Evolutionary conservation across 2,113 vertebrate genomes (phyloP), one percentile per base, ranked within the genome.

Genomic region (Pimephales promelas): DNA sequence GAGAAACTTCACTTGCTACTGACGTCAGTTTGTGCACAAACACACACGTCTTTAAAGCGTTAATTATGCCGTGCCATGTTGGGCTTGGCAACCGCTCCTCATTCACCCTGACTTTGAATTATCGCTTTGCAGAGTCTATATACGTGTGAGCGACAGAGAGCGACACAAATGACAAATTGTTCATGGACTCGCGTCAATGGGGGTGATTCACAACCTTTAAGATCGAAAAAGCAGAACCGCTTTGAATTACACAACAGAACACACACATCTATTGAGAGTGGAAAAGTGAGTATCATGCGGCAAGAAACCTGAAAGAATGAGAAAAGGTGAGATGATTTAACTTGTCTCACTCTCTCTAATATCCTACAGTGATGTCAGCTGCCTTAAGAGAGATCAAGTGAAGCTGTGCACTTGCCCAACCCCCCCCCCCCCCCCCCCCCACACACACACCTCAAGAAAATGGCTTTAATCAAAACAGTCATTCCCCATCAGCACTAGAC

Each of bases 161-260:
- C 28, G 61, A 84, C 62, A 81, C 71, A 64, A 54, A 84, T 84
- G 73, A 84, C 74, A 66, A 84, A 87, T 82, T 43, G 83, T 72
- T 76, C 73, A 54, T 77, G 83, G 73, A 57, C 83, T 79, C 56
- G 18, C 73, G 73, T 84, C 86, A 87, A 71, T 81, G 83, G 70
- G 62, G 40, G 57, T 84, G 86, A 84, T 84, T 87, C 86, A 87
- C 83, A 82, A 87, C 43, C 79, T 66, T 76, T 81, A n/a, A 68
- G 72, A 87, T 79, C 81, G 54, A 82, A 87, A 82, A 82, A 64
- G 64, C 86, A 84, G 82, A 70, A 24, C 24, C 18, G 26, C 62
- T 81, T 31, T 68, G 71, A 84, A 80, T 84, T 80, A 81, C 78
- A 80, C 74, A 83, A 83, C 43, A 47, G 28, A 54, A 56, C 61